Conservation (phyloP, 2,113 vertebrate genomes). For the Pithys albifrons region DNA sequence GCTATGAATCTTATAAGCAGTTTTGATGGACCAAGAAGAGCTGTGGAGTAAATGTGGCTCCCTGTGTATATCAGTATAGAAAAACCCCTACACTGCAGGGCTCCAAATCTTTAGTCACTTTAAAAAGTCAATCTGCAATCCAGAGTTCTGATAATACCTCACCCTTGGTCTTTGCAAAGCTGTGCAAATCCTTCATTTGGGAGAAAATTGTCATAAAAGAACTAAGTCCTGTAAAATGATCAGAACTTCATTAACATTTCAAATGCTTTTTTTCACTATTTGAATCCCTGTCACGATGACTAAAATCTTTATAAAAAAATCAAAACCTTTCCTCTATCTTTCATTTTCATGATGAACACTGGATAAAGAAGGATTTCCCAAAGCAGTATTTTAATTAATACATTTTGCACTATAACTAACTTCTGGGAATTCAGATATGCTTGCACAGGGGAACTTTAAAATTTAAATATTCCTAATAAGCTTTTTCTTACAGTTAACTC, state of each 20-base stretch:
- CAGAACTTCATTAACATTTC: conserved; percentile 19
- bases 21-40: not conserved
- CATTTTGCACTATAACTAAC: not conserved
- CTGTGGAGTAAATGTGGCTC: not conserved
- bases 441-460: not conserved
- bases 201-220: not conserved
- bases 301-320: conserved; percentile 23
- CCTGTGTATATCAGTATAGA: not conserved
- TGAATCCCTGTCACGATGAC: not conserved
- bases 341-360: conserved; percentile 21
- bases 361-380: conserved; percentile 39
- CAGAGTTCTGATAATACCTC: not conserved
- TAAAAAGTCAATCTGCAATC: not conserved
- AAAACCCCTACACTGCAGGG: not conserved
- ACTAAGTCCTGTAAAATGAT: not conserved
- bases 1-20: not conserved
- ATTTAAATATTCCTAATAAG: conserved; percentile 44
- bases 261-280: not conserved
- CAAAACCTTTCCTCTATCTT: conserved; percentile 20
- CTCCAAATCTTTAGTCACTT: not conserved
- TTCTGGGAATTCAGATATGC: conserved; percentile 32
- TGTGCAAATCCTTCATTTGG: not conserved
- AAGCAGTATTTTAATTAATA: conserved; percentile 41
- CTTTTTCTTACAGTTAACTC: conserved; percentile 28
- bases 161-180: not conserved